Conservation (phyloP, 2,888 invertebrate genomes). For the Azorinus chamasolen region DNA sequence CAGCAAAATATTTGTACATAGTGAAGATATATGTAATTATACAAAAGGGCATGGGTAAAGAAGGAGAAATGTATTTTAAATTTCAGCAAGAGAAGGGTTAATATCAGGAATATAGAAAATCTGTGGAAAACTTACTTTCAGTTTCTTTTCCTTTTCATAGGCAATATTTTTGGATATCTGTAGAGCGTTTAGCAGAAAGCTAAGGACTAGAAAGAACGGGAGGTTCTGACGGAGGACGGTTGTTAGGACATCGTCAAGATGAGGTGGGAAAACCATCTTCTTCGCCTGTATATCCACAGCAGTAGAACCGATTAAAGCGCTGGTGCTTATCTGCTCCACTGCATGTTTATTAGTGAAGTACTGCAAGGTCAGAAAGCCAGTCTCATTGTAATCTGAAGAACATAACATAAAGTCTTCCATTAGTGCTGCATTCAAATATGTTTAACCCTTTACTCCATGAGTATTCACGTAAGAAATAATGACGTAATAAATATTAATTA, state of each 20-base stretch:
- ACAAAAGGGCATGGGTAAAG: no score
- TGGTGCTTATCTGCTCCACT: slow-evolving; percentile 67
- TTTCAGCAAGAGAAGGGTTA: no score
- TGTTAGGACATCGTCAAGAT: slow-evolving; percentile 90
- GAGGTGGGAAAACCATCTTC: slow-evolving; percentile 92
- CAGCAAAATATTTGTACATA: no score
- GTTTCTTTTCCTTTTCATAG: slow-evolving; percentile 90
- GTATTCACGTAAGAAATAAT: no score
- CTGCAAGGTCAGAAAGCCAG: slow-evolving; percentile 91
- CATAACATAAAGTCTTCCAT: no score
- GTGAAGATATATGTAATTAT: no score
- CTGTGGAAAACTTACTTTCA: slow-evolving; percentile 81
- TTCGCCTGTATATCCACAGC: slow-evolving; percentile 87
- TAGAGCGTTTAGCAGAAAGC: slow-evolving; percentile 93
- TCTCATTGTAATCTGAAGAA: slow-evolving; percentile 88
- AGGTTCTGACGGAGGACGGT: slow-evolving; percentile 90
- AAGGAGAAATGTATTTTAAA: no score
- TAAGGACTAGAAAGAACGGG: slow-evolving; percentile 92
- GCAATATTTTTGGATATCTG: slow-evolving; percentile 92
- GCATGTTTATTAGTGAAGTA: slow-evolving; percentile 88
- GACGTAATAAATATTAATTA: no score
- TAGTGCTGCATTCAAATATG: no score
- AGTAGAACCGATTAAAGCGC: not conserved
- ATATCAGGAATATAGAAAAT: no score
- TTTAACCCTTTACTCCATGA: no score